phyloP scores from a whole-genome alignment of 2,797 vertebrate species.

The Onychomys torridus region DNA sequence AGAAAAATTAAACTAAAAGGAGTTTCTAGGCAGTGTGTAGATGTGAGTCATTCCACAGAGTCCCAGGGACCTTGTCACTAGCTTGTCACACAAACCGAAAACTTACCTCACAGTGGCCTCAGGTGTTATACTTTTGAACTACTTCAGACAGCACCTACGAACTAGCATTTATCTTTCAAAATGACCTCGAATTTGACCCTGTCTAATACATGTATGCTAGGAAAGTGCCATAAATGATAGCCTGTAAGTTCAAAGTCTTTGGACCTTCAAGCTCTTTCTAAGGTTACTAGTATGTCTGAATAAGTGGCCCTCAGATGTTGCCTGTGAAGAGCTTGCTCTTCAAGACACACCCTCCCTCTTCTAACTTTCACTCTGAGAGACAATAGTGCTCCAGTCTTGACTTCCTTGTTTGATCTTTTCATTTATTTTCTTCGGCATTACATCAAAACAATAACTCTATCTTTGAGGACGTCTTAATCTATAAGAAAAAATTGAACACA shows the following conservation, averaged over 20 bases:
- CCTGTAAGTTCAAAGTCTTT: background rate
- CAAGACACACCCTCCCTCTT: background rate
- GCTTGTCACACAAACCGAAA: background rate
- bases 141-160: constrained; percentile 13
- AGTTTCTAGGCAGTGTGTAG: background rate
- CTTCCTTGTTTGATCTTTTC: background rate
- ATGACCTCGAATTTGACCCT: constrained; percentile 25
- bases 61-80: background rate
- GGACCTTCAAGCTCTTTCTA: background rate
- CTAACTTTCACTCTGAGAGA: background rate
- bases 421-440: background rate
- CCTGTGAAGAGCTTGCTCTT: background rate
- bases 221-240: background rate
- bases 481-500: background rate
- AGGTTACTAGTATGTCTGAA: background rate
- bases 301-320: background rate
- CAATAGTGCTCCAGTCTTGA: background rate
- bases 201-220: background rate
- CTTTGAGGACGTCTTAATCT: background rate
- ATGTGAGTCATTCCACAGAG: background rate
- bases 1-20: background rate
- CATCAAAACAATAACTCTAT: constrained; percentile 29
- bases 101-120: background rate
- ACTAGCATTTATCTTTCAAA: background rate
- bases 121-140: background rate